A percentile compares a stretch with the other conserved stretches of the same genome.
Evolutionary conservation across 37 sponge, comb jelly and placozoan species (phyloP).

Genomic region (Petrosia ficiformis): DNA sequence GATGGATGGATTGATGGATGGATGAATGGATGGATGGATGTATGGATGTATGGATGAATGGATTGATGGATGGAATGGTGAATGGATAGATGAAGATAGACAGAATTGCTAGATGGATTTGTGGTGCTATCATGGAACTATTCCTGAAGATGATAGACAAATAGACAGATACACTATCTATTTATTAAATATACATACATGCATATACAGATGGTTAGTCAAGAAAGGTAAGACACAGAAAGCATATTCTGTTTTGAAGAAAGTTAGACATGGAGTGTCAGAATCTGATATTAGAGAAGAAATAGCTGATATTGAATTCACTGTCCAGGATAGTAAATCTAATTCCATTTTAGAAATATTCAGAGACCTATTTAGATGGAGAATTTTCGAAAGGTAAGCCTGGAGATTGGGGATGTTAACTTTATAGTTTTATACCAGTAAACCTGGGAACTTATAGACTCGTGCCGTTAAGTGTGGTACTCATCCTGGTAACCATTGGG

Average conservation of each 20-base stretch:
- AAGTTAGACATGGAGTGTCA: constrained; percentile 10
- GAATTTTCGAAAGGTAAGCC: constrained; percentile 28
- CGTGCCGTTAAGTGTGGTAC: too few relatives aligned
- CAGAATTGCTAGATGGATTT: neutral
- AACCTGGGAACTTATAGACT: too few relatives aligned
- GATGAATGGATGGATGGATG: too few relatives aligned
- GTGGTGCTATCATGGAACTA: neutral
- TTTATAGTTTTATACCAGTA: too few relatives aligned
- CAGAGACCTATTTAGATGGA: neutral
- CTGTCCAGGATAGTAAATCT: neutral
- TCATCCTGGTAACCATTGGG: too few relatives aligned
- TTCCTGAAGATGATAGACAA: neutral
- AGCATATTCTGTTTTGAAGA: constrained; percentile 18
- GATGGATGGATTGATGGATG: too few relatives aligned
- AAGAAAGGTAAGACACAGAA: constrained; percentile 33
- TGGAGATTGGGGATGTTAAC: neutral
- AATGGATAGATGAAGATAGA: neutral
- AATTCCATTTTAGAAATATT: neutral
- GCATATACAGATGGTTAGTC: constrained; percentile 61
- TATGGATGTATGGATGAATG: too few relatives aligned
- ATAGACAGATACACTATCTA: too few relatives aligned
- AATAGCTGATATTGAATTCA: constrained; percentile 15
- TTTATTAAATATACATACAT: neutral
- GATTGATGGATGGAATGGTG: too few relatives aligned
- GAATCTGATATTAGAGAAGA: constrained; percentile 29